A percentile compares a stretch with the other conserved stretches of the same genome.
phyloP scores from a whole-genome alignment of 1,140 invertebrate species.

The Anoplophora glabripennis region DNA sequence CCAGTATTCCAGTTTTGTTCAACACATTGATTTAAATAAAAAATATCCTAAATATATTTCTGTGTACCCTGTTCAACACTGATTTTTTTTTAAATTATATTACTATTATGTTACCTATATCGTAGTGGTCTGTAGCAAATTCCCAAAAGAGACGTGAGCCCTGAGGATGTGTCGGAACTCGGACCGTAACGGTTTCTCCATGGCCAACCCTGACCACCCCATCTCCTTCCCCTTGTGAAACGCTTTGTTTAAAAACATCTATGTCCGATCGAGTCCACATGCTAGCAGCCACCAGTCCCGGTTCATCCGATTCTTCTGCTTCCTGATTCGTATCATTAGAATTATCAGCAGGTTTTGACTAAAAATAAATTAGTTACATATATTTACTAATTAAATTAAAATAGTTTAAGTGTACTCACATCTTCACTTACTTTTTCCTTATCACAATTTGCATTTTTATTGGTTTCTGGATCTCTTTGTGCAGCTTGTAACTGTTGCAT shows the following conservation, averaged over 20 bases:
- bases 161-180: conserved; percentile 95
- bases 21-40: too few species aligned
- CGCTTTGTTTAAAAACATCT: conserved; percentile 86
- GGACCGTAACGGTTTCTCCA: conserved; percentile 95
- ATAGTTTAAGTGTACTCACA: conserved; percentile 14
- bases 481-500: conserved; percentile 78
- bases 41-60: too few species aligned
- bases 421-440: conserved; percentile 29
- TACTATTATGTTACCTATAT: conserved; percentile 63
- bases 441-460: conserved; percentile 46
- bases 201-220: conserved; percentile 94
- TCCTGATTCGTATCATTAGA: conserved; percentile 12
- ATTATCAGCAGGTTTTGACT: too few species aligned
- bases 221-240: conserved; percentile 86
- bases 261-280: conserved; percentile 95
- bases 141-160: conserved; percentile 98
- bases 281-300: conserved; percentile 54
- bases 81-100: too few species aligned
- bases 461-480: conserved; percentile 43
- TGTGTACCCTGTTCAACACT: too few species aligned
- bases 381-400: conserved; percentile 3
- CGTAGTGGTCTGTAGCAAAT: conserved; percentile 97
- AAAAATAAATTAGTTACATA: neutral
- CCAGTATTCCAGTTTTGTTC: too few species aligned
- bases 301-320: conserved; percentile 23